phyloP scores from a whole-genome alignment of 2,113 vertebrate species.

The Catharus bicknelli region DNA sequence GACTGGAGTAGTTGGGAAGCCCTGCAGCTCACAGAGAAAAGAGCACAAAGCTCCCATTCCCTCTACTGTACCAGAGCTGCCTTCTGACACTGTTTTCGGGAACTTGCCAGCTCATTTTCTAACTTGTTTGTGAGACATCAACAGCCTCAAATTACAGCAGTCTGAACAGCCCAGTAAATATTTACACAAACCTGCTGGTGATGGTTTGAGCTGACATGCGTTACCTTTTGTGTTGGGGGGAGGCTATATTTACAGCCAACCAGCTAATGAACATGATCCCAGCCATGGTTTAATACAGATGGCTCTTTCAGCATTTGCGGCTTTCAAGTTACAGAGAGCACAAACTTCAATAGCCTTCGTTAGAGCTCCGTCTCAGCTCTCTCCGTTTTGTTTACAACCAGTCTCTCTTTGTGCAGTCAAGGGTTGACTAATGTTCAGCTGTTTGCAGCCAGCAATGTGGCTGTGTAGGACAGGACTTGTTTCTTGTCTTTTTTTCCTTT shows the following conservation, averaged over 20 bases:
- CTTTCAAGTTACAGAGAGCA: slow-evolving; percentile 70
- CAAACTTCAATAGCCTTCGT: slow-evolving; percentile 69
- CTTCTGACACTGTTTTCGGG: slow-evolving; percentile 57
- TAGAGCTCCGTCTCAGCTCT: slow-evolving; percentile 49
- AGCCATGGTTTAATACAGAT: slow-evolving; percentile 58
- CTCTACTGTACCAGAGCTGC: slow-evolving; percentile 8
- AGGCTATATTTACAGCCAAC: slow-evolving; percentile 71
- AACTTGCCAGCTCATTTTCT: slow-evolving; percentile 64
- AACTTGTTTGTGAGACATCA: slow-evolving; percentile 61
- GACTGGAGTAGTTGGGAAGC: background rate
- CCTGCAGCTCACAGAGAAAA: background rate
- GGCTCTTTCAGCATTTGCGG: slow-evolving; percentile 58
- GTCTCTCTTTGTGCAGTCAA: slow-evolving; percentile 56
- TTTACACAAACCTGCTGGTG: slow-evolving; percentile 68
- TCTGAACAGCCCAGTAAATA: slow-evolving; percentile 64
- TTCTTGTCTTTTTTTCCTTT: background rate
- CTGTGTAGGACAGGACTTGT: background rate
- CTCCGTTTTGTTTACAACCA: slow-evolving; percentile 57
- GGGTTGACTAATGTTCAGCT: slow-evolving; percentile 52
- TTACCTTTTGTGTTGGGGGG: slow-evolving; percentile 46
- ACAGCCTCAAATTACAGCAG: slow-evolving; percentile 59
- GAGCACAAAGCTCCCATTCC: slow-evolving; percentile 16
- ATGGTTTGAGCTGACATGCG: slow-evolving; percentile 54
- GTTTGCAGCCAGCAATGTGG: background rate
- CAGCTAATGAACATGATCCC: slow-evolving; percentile 70